Evolutionary conservation across 2,113 vertebrate species (phyloP), one percentile per base, ranked within the genome.

Genomic region (Trichechus manatus): DNA sequence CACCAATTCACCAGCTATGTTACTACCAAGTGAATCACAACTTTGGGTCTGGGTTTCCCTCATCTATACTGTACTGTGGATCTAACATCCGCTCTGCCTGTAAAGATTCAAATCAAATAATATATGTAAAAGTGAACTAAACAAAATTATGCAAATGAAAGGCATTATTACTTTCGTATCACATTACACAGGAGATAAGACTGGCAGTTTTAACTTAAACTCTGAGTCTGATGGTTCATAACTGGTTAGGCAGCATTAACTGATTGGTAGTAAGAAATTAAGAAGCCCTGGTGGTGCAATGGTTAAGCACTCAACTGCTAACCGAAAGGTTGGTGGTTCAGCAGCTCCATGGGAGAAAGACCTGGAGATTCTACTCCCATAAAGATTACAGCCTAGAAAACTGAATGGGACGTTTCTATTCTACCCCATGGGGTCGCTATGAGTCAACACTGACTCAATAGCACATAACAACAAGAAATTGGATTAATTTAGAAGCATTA

Each of bases 141-240:
- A 64, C 13, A 56, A 23, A 91, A 80, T 59, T 5, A 83, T 42
- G 31, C 33, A 63, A 42, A 87, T 82, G 27, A 42, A 63, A 56
- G 25, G 19, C 70, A 33, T 22, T 5, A 33, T 17, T 27, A 53
- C 61, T 84, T 47, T 92, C 31, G 23, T 9, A 25, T 44, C 75
- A 27, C 6, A 23, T n/a, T 39, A 44, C 1, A 7, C 13, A 89
- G 50, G 22, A 68, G 47, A 64, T 1, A 70, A 63, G 25, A 80
- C 9, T 59, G 53, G 66, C 23, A 39, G 61, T 44, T 72, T 95
- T 78, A 63, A 63, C 22, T 56, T 17, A 83, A 95, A 72, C 27
- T 77, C 78, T 56, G 22, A 81, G 44, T 75, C 68, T 84, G 80
- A 50, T 66, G 56, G 63, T 63, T 96, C 81, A 75, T 66, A 94